phyloP scores from a whole-genome alignment of 92 coral and sea anemone genomes.

The Montipora capitata region DNA sequence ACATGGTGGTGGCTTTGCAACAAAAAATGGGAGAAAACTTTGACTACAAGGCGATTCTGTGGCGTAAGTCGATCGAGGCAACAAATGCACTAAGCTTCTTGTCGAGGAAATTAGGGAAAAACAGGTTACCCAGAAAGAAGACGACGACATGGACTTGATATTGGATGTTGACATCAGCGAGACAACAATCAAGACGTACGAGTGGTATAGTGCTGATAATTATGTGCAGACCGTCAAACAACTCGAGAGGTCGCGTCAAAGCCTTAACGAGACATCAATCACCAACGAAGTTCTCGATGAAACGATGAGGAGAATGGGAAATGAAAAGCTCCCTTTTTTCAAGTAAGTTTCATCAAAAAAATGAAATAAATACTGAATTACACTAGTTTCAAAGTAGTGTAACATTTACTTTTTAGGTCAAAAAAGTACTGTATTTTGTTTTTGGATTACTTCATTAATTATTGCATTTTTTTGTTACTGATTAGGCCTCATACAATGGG shows the following conservation, averaged over 20 bases:
- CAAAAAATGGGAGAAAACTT: constrained; percentile 64
- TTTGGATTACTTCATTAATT: no score
- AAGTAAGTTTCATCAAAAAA: neutral
- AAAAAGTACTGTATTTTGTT: no score
- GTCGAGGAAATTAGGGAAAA: constrained; percentile 33
- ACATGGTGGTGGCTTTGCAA: constrained; percentile 38
- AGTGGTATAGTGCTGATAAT: constrained; percentile 25
- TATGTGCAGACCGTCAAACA: constrained; percentile 9
- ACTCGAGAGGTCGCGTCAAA: neutral
- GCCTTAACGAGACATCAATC: neutral
- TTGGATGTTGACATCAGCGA: constrained; percentile 29
- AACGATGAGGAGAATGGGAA: neutral
- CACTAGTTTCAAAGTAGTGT: no score
- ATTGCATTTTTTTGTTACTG: no score
- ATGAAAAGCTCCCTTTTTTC: neutral
- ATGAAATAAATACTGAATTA: neutral
- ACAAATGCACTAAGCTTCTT: constrained; percentile 29
- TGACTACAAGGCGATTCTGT: constrained; percentile 37
- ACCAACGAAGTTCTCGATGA: constrained; percentile 50
- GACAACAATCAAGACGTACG: constrained; percentile 31
- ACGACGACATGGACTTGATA: constrained; percentile 66
- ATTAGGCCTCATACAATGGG: no score
- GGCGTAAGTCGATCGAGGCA: constrained; percentile 61
- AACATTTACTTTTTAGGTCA: no score
- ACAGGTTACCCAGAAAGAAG: constrained; percentile 36